phyloP scores from a whole-genome alignment of 2,797 vertebrate genomes.

The Peromyscus nudipes region DNA sequence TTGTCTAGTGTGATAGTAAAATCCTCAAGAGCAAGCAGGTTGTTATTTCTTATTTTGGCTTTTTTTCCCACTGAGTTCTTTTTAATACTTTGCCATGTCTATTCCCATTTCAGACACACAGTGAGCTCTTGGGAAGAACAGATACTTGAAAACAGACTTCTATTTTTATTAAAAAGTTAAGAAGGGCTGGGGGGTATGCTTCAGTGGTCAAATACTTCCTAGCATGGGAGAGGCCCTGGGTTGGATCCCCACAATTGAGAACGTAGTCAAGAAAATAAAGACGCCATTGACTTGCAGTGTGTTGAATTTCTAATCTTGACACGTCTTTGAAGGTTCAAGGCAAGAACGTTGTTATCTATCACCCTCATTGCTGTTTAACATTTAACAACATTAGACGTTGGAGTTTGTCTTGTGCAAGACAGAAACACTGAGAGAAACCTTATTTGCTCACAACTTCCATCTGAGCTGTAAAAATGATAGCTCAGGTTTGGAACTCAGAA shows the following conservation, averaged over 20 bases:
- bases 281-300: neutral
- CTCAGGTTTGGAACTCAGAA: neutral
- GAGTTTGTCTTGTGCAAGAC: slow-evolving; percentile 23
- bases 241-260: neutral
- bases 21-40: neutral
- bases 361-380: neutral
- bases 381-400: neutral
- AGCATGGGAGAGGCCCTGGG: neutral
- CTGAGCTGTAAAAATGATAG: neutral
- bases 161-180: slow-evolving; percentile 7
- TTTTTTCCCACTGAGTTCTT: neutral
- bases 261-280: neutral
- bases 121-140: neutral
- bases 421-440: neutral
- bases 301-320: neutral
- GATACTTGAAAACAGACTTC: slow-evolving; percentile 29
- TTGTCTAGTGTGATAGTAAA: neutral
- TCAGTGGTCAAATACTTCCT: neutral
- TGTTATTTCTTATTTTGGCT: neutral
- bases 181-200: neutral
- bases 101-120: neutral
- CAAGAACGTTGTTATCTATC: neutral
- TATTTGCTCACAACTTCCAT: neutral
- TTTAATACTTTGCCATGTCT: slow-evolving; percentile 1
- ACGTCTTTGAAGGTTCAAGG: slow-evolving; percentile 23